Evolutionary conservation across 2,888 invertebrate species (phyloP), one percentile per base, ranked within the genome.

Genomic region (Vesta saturnalis): DNA sequence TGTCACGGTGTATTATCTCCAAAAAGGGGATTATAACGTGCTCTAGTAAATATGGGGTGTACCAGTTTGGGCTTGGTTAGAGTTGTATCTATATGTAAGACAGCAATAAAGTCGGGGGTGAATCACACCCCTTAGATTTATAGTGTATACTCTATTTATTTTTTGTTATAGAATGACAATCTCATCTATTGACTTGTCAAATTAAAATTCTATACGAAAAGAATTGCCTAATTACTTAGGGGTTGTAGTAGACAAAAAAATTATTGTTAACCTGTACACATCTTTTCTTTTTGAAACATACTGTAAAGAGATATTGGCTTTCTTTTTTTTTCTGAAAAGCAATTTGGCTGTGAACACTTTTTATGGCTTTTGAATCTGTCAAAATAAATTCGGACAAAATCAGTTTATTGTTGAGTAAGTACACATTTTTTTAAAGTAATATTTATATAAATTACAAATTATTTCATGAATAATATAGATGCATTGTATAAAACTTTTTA

Each of bases 121-220:
- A 72, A 70, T 71, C 67, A 64, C 71, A 64, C 64, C 69, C 69
- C 70, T 63, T 35, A 67, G 46, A 59, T 62, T 52, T 61, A 59
- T 52, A 59, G 57, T 49, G 60, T 56, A 68, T 71, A 71, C 71
- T 62, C 71, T 69, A 71, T 62, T 59, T 66, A 54, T 58, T 64
- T 71, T 71, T 69, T 60, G 56, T 64, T 39, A 16, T 12, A 23
- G 18, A 21, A 52, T 16, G 52, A 16, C 35, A 60, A 47, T 60
- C 43, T 56, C 22, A 64, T 68, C 64, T 46, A 67, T 67, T 68
- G 60, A 60, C 47, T 39, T 64, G 67, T 64, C 64, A 64, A 52
- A 52, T 64, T 64, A n/a, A 39, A 35, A 16, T 23, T 52, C 47
- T 12, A 19, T 54, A 21, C 14, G 21, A 21, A 23, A 14, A 56